phyloP scores from a whole-genome alignment of 2,113 vertebrate species.

The Corydoras maculifer region DNA sequence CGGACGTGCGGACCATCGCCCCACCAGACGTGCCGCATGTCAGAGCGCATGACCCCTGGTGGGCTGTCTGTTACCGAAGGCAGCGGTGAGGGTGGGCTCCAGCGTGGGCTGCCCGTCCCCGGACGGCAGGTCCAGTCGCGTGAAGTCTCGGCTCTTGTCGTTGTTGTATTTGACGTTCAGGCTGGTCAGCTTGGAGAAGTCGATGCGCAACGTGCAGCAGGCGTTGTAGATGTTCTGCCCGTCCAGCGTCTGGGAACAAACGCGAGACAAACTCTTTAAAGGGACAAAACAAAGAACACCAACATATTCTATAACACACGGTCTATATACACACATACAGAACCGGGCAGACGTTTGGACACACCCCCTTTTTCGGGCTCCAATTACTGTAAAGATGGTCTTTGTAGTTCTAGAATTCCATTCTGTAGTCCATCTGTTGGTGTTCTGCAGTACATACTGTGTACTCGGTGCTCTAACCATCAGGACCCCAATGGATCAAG shows the following conservation, averaged over 20 bases:
- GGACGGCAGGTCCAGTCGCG: slow-evolving; percentile 72
- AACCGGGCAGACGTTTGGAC: no score
- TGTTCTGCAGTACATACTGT: no score
- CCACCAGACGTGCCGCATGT: no score
- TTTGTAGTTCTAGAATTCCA: no score
- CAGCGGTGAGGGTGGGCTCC: slow-evolving; percentile 55
- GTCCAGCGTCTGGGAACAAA: slow-evolving; percentile 64
- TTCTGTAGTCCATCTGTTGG: no score
- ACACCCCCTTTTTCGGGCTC: no score
- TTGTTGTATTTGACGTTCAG: slow-evolving; percentile 83
- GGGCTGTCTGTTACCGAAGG: slow-evolving; percentile 63
- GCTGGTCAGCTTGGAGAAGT: slow-evolving; percentile 73
- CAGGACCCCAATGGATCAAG: no score
- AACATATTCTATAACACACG: neutral
- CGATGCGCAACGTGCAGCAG: slow-evolving; percentile 74
- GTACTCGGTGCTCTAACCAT: no score
- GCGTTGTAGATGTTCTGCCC: slow-evolving; percentile 71
- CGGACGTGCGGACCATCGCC: no score
- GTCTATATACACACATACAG: no score
- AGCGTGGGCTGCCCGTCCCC: slow-evolving; percentile 59
- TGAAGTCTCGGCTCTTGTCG: slow-evolving; percentile 82
- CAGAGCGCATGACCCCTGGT: no score
- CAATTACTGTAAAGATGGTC: no score
- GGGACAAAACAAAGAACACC: neutral
- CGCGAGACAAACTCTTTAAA: neutral